phyloP scores from a whole-genome alignment of 2,797 vertebrate genomes.

The Acipenser oxyrinchus region DNA sequence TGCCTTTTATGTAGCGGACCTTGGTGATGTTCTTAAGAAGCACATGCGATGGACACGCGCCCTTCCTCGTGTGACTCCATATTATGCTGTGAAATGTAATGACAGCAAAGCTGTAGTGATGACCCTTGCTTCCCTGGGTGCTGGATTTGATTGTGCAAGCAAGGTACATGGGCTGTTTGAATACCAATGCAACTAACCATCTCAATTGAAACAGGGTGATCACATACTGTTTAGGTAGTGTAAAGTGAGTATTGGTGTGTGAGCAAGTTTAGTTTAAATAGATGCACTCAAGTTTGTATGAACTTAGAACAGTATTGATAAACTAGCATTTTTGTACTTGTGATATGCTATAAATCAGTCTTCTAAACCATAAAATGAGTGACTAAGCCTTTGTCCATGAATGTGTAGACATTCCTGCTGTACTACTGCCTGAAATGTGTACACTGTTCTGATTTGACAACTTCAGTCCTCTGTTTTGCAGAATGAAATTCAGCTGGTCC shows the following conservation, averaged over 20 bases:
- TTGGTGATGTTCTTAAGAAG: slow-evolving; percentile 89
- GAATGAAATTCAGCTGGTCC: slow-evolving; percentile 90
- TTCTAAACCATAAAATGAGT: too few relatives aligned
- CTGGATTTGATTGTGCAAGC: slow-evolving; percentile 95
- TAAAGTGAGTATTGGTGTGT: neutral
- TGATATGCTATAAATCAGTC: too few relatives aligned
- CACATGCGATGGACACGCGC: slow-evolving; percentile 81
- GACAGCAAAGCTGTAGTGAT: slow-evolving; percentile 77
- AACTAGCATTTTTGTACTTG: too few relatives aligned
- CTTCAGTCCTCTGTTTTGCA: slow-evolving; percentile 28
- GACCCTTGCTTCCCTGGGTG: slow-evolving; percentile 78
- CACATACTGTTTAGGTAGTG: too few relatives aligned
- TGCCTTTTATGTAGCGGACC: slow-evolving; percentile 91
- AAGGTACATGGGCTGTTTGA: slow-evolving; percentile 61
- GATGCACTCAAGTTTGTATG: too few relatives aligned
- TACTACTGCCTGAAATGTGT: too few relatives aligned
- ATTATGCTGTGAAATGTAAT: slow-evolving; percentile 93
- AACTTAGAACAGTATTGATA: too few relatives aligned
- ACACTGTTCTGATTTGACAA: too few relatives aligned
- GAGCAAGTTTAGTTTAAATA: neutral
- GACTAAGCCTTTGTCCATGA: too few relatives aligned
- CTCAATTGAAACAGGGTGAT: too few relatives aligned
- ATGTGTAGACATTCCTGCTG: too few relatives aligned
- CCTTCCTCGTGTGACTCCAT: slow-evolving; percentile 81
- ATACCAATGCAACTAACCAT: too few relatives aligned